phyloP scores from a whole-genome alignment of 2,797 vertebrate genomes.

The Yasuhikotakia modesta region DNA sequence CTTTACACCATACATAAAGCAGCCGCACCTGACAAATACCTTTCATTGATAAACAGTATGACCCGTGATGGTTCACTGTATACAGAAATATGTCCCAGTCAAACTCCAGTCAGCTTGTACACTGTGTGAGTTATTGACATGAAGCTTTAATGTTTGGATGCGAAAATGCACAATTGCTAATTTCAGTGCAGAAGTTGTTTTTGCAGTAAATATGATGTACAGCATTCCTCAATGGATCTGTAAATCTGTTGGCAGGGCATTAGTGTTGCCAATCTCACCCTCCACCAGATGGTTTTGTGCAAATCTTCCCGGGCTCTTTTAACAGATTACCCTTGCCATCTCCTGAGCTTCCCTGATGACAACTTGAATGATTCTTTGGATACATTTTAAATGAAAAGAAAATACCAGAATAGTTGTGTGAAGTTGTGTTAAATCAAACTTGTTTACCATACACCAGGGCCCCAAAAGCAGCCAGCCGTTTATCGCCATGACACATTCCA shows the following conservation, averaged over 20 bases:
- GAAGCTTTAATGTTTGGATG: not conserved
- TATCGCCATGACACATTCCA: constrained; percentile 18
- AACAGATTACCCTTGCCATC: constrained; percentile 42
- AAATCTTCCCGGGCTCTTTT: constrained; percentile 21
- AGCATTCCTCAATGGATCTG: not conserved
- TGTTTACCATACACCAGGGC: constrained; percentile 18
- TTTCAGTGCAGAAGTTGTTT: not conserved
- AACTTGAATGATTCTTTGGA: constrained; percentile 48
- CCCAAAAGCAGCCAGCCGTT: constrained; percentile 7
- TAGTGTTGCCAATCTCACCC: constrained; percentile 3
- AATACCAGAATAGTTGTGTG: constrained; percentile 20
- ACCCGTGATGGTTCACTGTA: too few relatives aligned
- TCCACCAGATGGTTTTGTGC: constrained; percentile 17
- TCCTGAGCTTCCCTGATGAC: constrained; percentile 54
- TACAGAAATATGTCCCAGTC: too few relatives aligned
- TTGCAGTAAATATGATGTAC: not conserved
- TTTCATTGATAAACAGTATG: too few relatives aligned
- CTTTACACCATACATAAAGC: too few relatives aligned
- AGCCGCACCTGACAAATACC: too few relatives aligned
- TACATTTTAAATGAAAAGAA: constrained; percentile 43
- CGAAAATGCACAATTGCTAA: not conserved
- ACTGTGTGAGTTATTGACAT: not conserved
- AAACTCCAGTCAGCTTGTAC: too few relatives aligned
- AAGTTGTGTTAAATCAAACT: constrained; percentile 40
- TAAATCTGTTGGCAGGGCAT: constrained; percentile 10